A percentile compares a stretch with the other conserved stretches of the same genome.
These are phyloP conservation scores for Gallinago media DNA, from an alignment of 2,113 vertebrate species.

Conservation along the genomic window DNA sequence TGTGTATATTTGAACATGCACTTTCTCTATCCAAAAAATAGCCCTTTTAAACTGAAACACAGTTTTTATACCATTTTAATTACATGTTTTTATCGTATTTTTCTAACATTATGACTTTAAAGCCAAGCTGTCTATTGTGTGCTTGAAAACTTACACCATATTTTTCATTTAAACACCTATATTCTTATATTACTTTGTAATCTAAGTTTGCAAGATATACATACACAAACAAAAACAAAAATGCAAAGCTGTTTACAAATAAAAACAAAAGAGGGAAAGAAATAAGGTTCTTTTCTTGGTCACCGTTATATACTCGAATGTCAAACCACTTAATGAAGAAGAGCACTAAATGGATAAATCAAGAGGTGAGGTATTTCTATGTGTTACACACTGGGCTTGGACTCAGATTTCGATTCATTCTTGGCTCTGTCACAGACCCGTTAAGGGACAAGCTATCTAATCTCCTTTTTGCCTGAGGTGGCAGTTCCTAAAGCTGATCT, in stretches of 20 bases:
- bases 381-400: background rate
- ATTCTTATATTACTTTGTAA: background rate
- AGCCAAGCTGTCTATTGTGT: background rate
- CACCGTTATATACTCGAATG: background rate
- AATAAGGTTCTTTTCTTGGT: background rate
- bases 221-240: background rate
- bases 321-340: background rate
- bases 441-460: background rate
- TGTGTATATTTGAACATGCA: background rate
- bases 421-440: background rate
- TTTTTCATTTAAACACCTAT: background rate
- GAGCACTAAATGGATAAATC: background rate
- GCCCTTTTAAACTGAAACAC: background rate
- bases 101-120: background rate
- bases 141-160: background rate
- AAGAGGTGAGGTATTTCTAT: background rate
- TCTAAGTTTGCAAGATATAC: background rate
- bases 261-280: background rate
- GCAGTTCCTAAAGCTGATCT: background rate
- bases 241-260: background rate
- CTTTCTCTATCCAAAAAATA: background rate
- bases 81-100: background rate
- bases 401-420: background rate
- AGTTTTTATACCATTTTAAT: background rate
- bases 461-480: background rate